Percentiles rank a stretch among this genome's conserved stretches.
Conservation (phyloP, 2,113 vertebrate genomes). For the Cavia aperea region DNA sequence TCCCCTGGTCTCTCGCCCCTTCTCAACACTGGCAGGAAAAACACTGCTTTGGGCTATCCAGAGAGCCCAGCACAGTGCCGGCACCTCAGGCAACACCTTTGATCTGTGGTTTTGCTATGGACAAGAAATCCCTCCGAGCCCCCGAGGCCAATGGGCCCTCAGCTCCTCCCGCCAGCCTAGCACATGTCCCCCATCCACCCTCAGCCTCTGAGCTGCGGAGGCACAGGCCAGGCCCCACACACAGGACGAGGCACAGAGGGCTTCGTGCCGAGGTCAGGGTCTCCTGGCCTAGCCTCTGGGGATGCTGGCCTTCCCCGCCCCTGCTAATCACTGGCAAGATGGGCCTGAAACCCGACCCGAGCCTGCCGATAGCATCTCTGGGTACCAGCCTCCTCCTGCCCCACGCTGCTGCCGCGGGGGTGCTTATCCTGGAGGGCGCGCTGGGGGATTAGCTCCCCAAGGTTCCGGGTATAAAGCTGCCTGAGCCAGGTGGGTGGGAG, state of each 20-base stretch:
- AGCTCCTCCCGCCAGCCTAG: neutral
- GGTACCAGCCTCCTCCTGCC: slow-evolving; percentile 40
- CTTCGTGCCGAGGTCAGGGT: neutral
- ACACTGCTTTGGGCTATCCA: neutral
- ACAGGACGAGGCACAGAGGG: neutral
- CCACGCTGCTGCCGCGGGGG: neutral
- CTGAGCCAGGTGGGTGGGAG: neutral
- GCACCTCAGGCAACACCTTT: neutral
- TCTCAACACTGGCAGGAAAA: neutral
- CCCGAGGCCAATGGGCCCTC: neutral
- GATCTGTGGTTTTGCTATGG: neutral
- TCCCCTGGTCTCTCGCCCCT: neutral
- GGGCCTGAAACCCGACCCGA: slow-evolving; percentile 52
- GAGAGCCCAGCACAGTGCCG: neutral
- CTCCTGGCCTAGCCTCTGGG: neutral
- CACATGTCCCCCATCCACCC: neutral
- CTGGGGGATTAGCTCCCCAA: slow-evolving; percentile 66
- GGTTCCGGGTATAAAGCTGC: slow-evolving; percentile 64
- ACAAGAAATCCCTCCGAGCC: too few relatives aligned
- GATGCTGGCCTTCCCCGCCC: neutral
- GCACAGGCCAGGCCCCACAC: neutral
- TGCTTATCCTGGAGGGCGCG: slow-evolving; percentile 53
- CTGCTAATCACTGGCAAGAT: slow-evolving; percentile 23
- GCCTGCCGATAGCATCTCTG: slow-evolving; percentile 49
- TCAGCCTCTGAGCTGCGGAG: neutral